Evolutionary conservation across 2,888 invertebrate genomes (phyloP), one percentile per base, ranked within the genome.

Genomic region (Athalia rosae): DNA sequence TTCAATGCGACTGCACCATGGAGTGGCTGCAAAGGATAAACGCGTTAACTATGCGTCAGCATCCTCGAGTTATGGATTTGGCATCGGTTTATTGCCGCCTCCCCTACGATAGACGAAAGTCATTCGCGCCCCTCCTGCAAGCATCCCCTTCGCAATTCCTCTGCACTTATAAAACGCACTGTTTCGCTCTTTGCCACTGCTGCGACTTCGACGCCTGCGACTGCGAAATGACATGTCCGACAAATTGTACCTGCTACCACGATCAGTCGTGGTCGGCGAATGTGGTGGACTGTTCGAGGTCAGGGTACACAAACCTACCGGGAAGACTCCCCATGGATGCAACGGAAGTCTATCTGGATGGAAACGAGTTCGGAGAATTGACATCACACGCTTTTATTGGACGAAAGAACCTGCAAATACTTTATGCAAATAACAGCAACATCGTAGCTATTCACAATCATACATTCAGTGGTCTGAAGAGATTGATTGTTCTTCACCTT

Each of bases 191-290:
- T 81, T 98, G 97, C 87, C 96, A 96, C 87, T 98, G 97, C 91
- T 98, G 98, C 91, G 97, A 97, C 89, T 97, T 96, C 90, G 97
- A 96, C 89, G 96, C 96, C 76, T 98, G 98, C 91, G 97, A 98
- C 91, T 98, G 98, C 91, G 96, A 97, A 92, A 97, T 97, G 95
- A 96, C 95, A 82, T 98, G 98, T 89, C 97, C 97, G 63, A 93
- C 93, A 76, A 96, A 96, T 89, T 98, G 97, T 91, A 95, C 95
- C 78, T 98, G 98, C 88, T 97, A 96, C 91, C 96, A 97, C 87
- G 97, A 97, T 91, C 95, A 95, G 86, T 94, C 95, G 74, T 97
- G 97, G 96, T 94, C 95, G 8, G 95, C 95, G 1, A 97, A 97
- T 87, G 95, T 97, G 81, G 96, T 97, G 81, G 96, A 96, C 90